Conservation (phyloP, 2,888 invertebrate genomes). For the Plagodis pulveraria region DNA sequence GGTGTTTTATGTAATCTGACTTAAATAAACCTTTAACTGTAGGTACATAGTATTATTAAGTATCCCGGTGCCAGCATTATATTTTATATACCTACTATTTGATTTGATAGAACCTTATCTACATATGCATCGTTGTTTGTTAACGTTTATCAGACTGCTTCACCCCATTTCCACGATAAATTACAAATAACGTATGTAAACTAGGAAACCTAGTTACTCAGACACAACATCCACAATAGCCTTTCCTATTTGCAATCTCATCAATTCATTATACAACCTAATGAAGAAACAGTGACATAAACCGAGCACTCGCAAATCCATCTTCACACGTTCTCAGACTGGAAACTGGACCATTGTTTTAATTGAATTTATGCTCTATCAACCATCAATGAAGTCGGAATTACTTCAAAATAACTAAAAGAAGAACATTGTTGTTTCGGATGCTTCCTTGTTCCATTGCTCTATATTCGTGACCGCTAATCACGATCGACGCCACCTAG, state of each 20-base stretch:
- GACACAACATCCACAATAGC: slow-evolving; percentile 27
- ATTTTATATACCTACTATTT: too few relatives aligned
- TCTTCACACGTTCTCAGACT: slow-evolving; percentile 49
- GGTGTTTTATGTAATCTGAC: too few relatives aligned
- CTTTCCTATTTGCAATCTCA: slow-evolving; percentile 44
- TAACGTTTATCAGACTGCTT: slow-evolving; percentile 6
- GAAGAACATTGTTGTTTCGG: slow-evolving; percentile 30
- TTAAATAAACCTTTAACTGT: too few relatives aligned
- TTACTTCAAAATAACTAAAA: slow-evolving; percentile 24
- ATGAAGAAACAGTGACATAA: slow-evolving; percentile 48
- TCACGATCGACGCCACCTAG: slow-evolving; percentile 55
- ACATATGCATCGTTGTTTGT: background rate
- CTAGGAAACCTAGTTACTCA: slow-evolving; percentile 16
- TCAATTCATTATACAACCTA: slow-evolving; percentile 44
- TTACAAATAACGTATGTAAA: slow-evolving; percentile 15
- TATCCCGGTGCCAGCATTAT: too few relatives aligned
- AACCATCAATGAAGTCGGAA: slow-evolving; percentile 15
- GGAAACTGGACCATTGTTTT: slow-evolving; percentile 1
- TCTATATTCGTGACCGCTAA: slow-evolving; percentile 58
- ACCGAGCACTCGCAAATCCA: slow-evolving; percentile 41
- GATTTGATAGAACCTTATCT: too few relatives aligned
- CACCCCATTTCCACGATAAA: slow-evolving; percentile 27
- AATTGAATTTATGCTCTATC: slow-evolving; percentile 26
- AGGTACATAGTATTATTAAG: too few relatives aligned
- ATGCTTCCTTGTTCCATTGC: slow-evolving; percentile 63